phyloP scores from a whole-genome alignment of 1,140 invertebrate species.

The Riptortus pedestris region DNA sequence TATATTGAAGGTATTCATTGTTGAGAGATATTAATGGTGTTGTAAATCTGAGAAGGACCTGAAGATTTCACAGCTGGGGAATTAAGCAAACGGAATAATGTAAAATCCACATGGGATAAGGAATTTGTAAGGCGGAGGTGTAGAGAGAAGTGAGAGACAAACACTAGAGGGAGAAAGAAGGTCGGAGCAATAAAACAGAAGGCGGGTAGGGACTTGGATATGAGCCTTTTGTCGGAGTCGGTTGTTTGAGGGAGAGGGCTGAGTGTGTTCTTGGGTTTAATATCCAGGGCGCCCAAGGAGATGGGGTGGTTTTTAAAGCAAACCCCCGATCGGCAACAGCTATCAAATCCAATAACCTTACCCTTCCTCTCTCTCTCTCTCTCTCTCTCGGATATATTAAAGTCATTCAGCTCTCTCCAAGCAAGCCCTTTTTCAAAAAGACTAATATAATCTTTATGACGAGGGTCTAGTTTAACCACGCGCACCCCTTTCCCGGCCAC shows the following conservation, averaged over 20 bases:
- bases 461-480: background rate
- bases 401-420: background rate
- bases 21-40: too few species aligned
- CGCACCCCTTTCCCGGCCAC: background rate
- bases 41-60: too few species aligned
- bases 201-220: background rate
- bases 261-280: background rate
- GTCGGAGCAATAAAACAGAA: constrained; percentile 9
- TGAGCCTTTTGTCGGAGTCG: constrained; percentile 18
- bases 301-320: background rate
- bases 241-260: background rate
- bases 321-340: constrained; percentile 30
- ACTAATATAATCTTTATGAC: constrained; percentile 9
- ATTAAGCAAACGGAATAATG: too few species aligned
- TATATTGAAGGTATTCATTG: too few species aligned
- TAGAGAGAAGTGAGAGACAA: too few species aligned
- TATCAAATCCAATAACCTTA: background rate
- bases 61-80: too few species aligned
- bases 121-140: too few species aligned
- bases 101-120: too few species aligned
- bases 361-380: too few species aligned
- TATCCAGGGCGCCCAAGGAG: background rate
- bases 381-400: background rate
- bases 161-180: too few species aligned
- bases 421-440: constrained; percentile 6